A percentile compares a stretch with the other conserved stretches of the same genome.
Conservation (phyloP, 1,140 invertebrate genomes). For the Rhynchophorus ferrugineus region DNA sequence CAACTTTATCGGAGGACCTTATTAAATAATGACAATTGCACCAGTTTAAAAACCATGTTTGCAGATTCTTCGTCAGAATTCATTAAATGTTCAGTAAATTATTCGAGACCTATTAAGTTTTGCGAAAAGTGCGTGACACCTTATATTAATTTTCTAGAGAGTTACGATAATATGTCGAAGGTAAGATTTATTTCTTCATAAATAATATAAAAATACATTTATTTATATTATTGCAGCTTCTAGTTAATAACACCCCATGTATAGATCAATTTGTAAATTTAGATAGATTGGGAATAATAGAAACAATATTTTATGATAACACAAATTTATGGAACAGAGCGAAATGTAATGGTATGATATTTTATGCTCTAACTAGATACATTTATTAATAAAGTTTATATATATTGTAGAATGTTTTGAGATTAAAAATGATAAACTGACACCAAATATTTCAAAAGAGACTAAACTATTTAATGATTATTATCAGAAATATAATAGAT, state of each 20-base stretch:
- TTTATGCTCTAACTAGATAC: not conserved
- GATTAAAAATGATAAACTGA: conserved; percentile 39
- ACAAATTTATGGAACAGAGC: conserved; percentile 46
- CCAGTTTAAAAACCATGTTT: conserved; percentile 35
- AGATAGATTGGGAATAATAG: conserved; percentile 47
- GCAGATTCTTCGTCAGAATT: conserved; percentile 44
- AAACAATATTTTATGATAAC: conserved; percentile 45
- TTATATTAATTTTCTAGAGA: conserved; percentile 43
- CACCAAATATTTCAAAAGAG: conserved; percentile 39
- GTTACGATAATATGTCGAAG: conserved; percentile 43
- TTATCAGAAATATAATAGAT: conserved; percentile 42
- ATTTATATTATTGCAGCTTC: conserved; percentile 26
- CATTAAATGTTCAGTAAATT: conserved; percentile 45
- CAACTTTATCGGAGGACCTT: no score
- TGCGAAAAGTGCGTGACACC: conserved; percentile 47
- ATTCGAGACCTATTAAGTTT: conserved; percentile 47
- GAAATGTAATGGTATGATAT: conserved; percentile 46
- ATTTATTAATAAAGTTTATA: conserved; percentile 11
- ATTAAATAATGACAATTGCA: conserved; percentile 7
- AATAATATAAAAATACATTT: conserved; percentile 6
- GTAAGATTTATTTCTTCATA: conserved; percentile 29
- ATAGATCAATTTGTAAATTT: conserved; percentile 45
- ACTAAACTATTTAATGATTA: conserved; percentile 44
- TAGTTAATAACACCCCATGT: conserved; percentile 44
- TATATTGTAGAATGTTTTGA: conserved; percentile 47